These are phyloP conservation scores for Leptodactylus fuscus DNA, from an alignment of 2,113 vertebrate species.

Conservation along the genomic window DNA sequence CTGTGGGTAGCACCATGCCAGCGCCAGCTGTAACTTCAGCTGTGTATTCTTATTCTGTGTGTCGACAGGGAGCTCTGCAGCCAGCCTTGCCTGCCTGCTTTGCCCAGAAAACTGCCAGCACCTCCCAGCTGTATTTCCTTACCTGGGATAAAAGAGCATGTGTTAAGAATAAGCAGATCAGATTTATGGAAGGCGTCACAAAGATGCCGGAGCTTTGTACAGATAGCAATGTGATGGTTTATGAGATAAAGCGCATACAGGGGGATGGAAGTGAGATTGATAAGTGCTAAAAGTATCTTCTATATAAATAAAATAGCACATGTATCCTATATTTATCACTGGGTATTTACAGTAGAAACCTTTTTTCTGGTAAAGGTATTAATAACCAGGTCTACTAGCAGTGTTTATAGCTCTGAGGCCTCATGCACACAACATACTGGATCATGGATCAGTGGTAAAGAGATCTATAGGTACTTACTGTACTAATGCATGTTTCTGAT, in stretches of 20 bases:
- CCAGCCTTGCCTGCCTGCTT: conserved; percentile 10
- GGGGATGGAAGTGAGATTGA: not conserved
- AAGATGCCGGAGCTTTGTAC: not conserved
- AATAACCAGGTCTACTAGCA: not conserved
- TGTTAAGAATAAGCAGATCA: not conserved
- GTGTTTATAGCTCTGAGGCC: not conserved
- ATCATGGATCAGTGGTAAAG: not conserved
- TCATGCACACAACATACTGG: not conserved
- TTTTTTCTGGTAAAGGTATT: not conserved
- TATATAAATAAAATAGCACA: not conserved
- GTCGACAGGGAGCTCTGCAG: conserved; percentile 43
- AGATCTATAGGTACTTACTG: not conserved
- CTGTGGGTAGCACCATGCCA: conserved; percentile 53
- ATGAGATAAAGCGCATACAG: not conserved
- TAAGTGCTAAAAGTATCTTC: not conserved
- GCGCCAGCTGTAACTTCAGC: conserved; percentile 55
- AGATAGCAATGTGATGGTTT: not conserved
- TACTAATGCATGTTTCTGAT: not conserved
- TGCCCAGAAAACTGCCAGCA: conserved; percentile 27
- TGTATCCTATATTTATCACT: not conserved
- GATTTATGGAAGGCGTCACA: not conserved
- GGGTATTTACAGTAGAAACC: not conserved
- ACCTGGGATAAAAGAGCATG: conserved; percentile 29
- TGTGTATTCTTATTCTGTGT: conserved; percentile 45
- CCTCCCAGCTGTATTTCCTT: conserved; percentile 37